Base-by-base conservation (phyloP, 2,888 invertebrate genomes). In the Hirtodrosophila confusa region DNA sequence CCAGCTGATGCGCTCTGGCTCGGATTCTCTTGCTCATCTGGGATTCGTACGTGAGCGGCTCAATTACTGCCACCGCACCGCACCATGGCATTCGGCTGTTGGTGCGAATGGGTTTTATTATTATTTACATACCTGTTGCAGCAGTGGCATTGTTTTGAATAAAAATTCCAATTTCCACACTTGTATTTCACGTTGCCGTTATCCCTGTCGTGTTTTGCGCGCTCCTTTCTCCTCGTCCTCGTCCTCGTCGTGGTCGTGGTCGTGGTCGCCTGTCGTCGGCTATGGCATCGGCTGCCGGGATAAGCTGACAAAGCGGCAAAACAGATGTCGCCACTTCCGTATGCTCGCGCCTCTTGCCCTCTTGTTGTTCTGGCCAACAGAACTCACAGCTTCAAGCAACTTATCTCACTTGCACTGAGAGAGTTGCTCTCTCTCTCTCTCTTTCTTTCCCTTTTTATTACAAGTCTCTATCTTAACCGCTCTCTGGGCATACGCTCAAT, bases 91-190 rank as follows among this genome's bases (percentile, higher is more conserved):
- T 64, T 69, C 63, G 64, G 60, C 75, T 75, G 77, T 66, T 80
- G 75, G 86, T 88, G 83, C 86, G 83, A 89, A 87, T 88, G 79
- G 78, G 83, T 80, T 86, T 84, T 88, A 86, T 89, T 88, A 78
- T 88, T 89, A 90, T 90, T 89, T 89, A 90, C 90, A 89, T 91
- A 91, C 91, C 91, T 91, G 91, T 91, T 91, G 91, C 91, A 90
- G 89, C 83, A 88, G 88, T 80, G 90, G 90, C 91, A 91, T 91
- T 90, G 90, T 90, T 91, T 91, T 90, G 90, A 89, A 89, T 90
- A 90, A 89, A 88, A 89, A 89, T 89, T 89, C 89, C 89, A 90
- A 90, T 89, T 89, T 86, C 89, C 89, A 88, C 90, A 88, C 85
- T 88, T 90, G 87, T 64, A 69, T 78, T 85, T 82, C 80, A 88